These are phyloP conservation scores for Drosophila kokeensis DNA, from an alignment of 2,888 invertebrate species.

Conservation along the genomic window DNA sequence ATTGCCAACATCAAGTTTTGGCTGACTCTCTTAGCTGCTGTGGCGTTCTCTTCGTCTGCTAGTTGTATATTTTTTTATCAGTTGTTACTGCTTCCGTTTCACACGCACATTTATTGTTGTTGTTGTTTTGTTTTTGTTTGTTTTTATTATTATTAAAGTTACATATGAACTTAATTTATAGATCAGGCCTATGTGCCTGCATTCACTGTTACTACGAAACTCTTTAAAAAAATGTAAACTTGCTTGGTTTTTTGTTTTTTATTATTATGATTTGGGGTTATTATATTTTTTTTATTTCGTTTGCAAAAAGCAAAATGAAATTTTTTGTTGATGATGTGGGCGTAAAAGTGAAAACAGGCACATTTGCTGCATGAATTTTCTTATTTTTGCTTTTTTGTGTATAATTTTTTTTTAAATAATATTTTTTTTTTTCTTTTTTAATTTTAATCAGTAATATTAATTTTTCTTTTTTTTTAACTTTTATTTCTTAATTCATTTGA, in stretches of 20 bases:
- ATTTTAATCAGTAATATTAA: slow-evolving; percentile 80
- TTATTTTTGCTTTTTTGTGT: slow-evolving; percentile 52
- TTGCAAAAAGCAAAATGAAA: slow-evolving; percentile 48
- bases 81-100: slow-evolving; percentile 37
- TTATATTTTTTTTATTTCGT: slow-evolving; percentile 18
- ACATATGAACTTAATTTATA: slow-evolving; percentile 78
- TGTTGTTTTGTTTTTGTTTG: slow-evolving; percentile 44
- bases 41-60: slow-evolving; percentile 46
- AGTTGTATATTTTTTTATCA: slow-evolving; percentile 11
- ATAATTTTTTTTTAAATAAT: slow-evolving; percentile 65
- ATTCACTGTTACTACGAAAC: slow-evolving; percentile 52
- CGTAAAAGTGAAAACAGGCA: slow-evolving; percentile 54
- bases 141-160: slow-evolving; percentile 78
- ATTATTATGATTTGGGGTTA: slow-evolving; percentile 7
- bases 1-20: slow-evolving; percentile 39
- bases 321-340: slow-evolving; percentile 35
- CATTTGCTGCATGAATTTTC: slow-evolving; percentile 60
- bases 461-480: slow-evolving; percentile 51
- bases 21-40: slow-evolving; percentile 31
- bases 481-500: slow-evolving; percentile 50
- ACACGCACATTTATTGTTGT: slow-evolving; percentile 39
- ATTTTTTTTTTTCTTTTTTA: slow-evolving; percentile 56
- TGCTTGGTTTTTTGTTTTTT: slow-evolving; percentile 7
- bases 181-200: slow-evolving; percentile 49
- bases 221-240: slow-evolving; percentile 32